phyloP scores from a whole-genome alignment of 2,888 invertebrate genomes.

The Piscicola geometra region DNA sequence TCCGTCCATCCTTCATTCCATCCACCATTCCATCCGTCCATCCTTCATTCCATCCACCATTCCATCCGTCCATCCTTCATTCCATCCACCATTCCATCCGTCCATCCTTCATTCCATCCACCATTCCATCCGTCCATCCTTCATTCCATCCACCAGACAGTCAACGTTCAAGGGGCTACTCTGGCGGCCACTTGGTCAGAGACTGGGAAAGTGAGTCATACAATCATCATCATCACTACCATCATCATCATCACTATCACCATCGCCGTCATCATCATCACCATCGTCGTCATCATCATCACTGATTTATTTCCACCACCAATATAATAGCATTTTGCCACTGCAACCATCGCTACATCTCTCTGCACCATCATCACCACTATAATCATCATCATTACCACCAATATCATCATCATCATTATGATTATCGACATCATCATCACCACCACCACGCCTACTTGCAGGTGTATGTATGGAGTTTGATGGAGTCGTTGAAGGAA shows the following conservation, averaged over 20 bases:
- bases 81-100: no score
- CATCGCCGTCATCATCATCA: no score
- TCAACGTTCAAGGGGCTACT: slow-evolving; percentile 63
- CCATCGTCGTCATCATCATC: no score
- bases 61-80: no score
- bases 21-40: not conserved
- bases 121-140: no score
- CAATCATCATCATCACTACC: no score
- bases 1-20: not conserved
- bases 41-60: not conserved
- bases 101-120: no score
- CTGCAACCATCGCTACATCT: no score
- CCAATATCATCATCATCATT: not conserved
- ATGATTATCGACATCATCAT: not conserved
- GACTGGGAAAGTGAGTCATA: slow-evolving; percentile 63
- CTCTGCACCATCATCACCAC: not conserved
- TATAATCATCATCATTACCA: not conserved
- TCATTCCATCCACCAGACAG: slow-evolving; percentile 48
- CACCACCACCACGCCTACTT: not conserved
- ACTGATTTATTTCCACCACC: no score
- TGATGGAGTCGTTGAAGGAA: slow-evolving; percentile 73
- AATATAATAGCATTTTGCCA: no score
- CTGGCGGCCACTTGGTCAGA: slow-evolving; percentile 95
- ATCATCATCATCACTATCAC: no score
- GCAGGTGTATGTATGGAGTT: slow-evolving; percentile 80